A percentile compares a stretch with the other conserved stretches of the same genome.
Evolutionary conservation across 2,113 vertebrate genomes (phyloP).

Genomic region (Dicerorhinus sumatrensis): DNA sequence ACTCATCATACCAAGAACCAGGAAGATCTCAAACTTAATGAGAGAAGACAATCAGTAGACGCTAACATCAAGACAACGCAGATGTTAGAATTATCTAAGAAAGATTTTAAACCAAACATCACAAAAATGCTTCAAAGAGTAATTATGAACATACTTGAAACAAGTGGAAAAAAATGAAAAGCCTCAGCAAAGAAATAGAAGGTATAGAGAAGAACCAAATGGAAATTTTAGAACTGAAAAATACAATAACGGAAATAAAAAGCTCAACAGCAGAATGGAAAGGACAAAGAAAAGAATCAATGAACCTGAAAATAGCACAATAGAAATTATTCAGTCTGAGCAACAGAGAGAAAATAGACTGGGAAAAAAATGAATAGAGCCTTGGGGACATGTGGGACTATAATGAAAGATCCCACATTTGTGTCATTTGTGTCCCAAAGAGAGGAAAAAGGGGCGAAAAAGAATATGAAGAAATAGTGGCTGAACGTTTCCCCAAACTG

Average conservation of each 20-base stretch:
- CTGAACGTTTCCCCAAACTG: background rate
- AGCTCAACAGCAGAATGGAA: background rate
- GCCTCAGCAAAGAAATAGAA: constrained; percentile 20
- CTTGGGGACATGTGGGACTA: background rate
- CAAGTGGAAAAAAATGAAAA: background rate
- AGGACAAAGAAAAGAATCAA: background rate
- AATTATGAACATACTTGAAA: background rate
- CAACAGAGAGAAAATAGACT: background rate
- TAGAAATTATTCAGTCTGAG: background rate
- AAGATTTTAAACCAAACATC: background rate
- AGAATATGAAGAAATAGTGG: constrained; percentile 4
- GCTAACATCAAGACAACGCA: background rate
- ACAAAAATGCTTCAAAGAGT: background rate
- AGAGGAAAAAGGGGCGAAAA: background rate
- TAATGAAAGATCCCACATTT: background rate
- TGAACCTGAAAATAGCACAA: background rate
- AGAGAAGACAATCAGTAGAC: constrained; percentile 27
- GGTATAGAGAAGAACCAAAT: background rate
- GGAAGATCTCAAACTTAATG: constrained; percentile 2
- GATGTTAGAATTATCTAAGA: background rate
- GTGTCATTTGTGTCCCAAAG: background rate
- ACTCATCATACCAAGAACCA: background rate
- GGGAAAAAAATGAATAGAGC: background rate
- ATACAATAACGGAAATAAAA: background rate
- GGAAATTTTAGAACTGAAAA: constrained; percentile 45